Evolutionary conservation across 1,140 invertebrate species (phyloP), one percentile per base, ranked within the genome.

Genomic region (Dinoponera quadriceps): DNA sequence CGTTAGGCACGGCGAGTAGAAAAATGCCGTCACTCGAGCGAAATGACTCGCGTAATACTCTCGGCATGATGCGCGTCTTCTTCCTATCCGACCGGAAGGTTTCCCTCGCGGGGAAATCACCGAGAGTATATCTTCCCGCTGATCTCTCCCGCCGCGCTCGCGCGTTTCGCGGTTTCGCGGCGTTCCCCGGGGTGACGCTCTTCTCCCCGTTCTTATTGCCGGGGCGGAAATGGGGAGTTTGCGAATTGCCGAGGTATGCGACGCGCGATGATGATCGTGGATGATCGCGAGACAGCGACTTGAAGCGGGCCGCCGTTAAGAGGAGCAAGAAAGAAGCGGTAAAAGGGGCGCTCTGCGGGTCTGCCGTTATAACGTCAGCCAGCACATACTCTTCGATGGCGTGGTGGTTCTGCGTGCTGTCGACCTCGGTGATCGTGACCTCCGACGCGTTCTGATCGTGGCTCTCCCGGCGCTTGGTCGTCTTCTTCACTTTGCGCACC

Each of bases 401-500:
- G 91, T 94, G 94, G 92, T 95, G 95, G 91, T 94, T 94, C 94
- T 95, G 96, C 93, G 96, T 96, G 94, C 96, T 96, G 92, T 97
- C 96, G 92, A 97, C 94, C 94, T 97, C 97, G 88, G 96, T 97
- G 94, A 97, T 97, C 93, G 96, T 97, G 92, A 97, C 96, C 93
- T 97, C 97, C 65, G 75, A 80, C 87, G 96, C 96, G 83, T 94
- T 95, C 84, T 94, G 92, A 92, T 96, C 96, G 92, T 96, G 95
- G 88, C 95, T 96, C 92, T 97, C 97, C 93, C 97, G 95, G 92
- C 97, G 96, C 92, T 97, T 97, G 82, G 96, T 97, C 88, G 96
- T 96, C 95, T 98, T 98, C 95, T 98, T 98, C 95, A 97, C 97
- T 96, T 98, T 98, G 94, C 97, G 97, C 93, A 97, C 97, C 95